Evolutionary conservation across 2,888 invertebrate species (phyloP).

Genomic region (Cheiracanthium punctorium): DNA sequence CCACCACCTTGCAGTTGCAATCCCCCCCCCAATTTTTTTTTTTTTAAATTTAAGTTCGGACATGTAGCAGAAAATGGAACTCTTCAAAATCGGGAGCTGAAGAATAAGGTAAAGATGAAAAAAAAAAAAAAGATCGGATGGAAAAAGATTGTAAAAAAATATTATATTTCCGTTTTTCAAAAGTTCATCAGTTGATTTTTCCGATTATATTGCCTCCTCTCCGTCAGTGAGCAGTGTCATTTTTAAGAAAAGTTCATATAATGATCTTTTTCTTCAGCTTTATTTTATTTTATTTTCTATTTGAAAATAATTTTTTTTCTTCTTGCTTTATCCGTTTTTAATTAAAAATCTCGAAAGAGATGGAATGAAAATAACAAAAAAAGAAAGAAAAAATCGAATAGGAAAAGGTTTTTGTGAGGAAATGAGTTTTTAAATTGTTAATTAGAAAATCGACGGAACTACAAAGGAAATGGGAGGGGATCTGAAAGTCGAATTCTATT

Average conservation of each 20-base stretch:
- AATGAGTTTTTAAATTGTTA: conserved; percentile 66
- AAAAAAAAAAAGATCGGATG: conserved; percentile 2
- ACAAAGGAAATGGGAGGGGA: background rate
- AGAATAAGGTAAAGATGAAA: conserved; percentile 23
- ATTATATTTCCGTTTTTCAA: conserved; percentile 32
- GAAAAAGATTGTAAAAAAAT: no score
- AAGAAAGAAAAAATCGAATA: conserved; percentile 8
- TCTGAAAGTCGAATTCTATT: background rate
- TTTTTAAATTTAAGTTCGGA: conserved; percentile 18
- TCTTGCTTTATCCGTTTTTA: conserved; percentile 52
- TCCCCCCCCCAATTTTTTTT: no score
- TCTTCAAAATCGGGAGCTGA: conserved; percentile 4
- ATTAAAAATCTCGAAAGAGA: conserved; percentile 51
- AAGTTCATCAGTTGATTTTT: conserved; percentile 60
- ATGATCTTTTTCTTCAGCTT: conserved; percentile 21
- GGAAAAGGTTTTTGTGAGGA: conserved; percentile 6
- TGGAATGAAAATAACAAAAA: conserved; percentile 28
- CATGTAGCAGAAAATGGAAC: conserved; percentile 39
- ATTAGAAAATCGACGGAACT: conserved; percentile 64
- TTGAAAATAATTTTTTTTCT: background rate
- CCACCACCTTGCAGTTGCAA: no score
- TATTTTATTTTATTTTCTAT: background rate
- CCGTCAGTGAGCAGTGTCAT: conserved; percentile 6
- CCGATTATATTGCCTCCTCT: conserved; percentile 37
- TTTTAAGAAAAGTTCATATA: conserved; percentile 40